Conservation (phyloP, 1,140 invertebrate genomes). For the Cataglyphis hispanica region DNA sequence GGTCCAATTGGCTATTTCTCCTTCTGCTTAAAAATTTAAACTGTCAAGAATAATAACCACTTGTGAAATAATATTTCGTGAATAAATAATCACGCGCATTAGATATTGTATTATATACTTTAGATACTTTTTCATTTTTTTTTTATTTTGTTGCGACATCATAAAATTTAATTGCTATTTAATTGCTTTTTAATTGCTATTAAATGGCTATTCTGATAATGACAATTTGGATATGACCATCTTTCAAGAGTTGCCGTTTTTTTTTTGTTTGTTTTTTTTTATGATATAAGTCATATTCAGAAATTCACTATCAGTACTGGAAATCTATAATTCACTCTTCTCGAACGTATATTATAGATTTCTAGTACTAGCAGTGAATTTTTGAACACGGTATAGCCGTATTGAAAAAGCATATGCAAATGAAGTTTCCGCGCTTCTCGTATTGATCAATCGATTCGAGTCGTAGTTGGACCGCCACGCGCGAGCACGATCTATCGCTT, state of each 20-base stretch:
- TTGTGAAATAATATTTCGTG: background rate
- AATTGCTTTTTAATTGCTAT: too few species aligned
- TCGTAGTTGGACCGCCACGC: background rate
- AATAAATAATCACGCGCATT: background rate
- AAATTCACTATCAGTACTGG: too few species aligned
- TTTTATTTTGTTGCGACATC: too few species aligned
- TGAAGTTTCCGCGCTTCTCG: background rate
- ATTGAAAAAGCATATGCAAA: background rate
- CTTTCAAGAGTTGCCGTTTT: background rate
- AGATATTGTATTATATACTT: background rate
- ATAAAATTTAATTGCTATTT: too few species aligned
- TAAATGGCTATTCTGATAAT: background rate
- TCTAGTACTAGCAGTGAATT: too few species aligned
- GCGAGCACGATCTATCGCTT: constrained; percentile 1
- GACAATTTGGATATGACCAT: too few species aligned
- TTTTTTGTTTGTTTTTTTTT: background rate
- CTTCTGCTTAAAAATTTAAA: background rate
- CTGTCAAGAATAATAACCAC: background rate
- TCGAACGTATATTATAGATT: too few species aligned
- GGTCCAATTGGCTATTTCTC: background rate
- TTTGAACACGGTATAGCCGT: background rate
- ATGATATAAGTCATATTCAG: too few species aligned
- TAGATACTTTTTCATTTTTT: background rate
- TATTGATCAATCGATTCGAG: constrained; percentile 18
- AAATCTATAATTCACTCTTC: too few species aligned